Percentiles rank a stretch among this genome's conserved stretches.
Conservation (phyloP, 2,113 vertebrate genomes). For the Hyperoodon ampullatus region DNA sequence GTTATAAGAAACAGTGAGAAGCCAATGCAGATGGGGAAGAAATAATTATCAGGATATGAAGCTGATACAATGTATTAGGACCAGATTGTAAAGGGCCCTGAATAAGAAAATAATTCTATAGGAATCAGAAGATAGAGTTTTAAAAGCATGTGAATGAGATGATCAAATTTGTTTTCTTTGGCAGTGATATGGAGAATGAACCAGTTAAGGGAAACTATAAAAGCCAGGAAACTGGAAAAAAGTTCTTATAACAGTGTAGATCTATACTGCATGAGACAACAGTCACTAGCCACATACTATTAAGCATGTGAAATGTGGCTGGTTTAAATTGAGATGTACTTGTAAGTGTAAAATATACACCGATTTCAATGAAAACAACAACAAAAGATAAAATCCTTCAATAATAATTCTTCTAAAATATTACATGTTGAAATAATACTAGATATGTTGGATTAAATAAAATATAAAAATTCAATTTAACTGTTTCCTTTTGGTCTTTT, state of each 20-base stretch:
- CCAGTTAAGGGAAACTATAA: conserved; percentile 12
- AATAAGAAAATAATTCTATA: conserved; percentile 27
- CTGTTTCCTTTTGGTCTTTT: neutral
- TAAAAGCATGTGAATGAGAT: neutral
- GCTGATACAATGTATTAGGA: neutral
- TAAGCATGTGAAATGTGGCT: neutral
- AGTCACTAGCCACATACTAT: neutral
- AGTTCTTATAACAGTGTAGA: neutral
- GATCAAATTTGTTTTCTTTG: neutral
- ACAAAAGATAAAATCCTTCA: neutral
- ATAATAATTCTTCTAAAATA: neutral
- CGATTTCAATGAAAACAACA: conserved; percentile 14
- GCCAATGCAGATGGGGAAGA: neutral
- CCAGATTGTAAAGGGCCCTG: neutral
- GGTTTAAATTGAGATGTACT: neutral
- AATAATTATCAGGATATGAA: neutral
- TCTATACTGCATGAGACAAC: neutral
- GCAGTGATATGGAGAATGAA: neutral
- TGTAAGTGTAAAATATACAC: neutral
- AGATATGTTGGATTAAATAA: neutral
- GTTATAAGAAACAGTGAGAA: neutral
- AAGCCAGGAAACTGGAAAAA: neutral
- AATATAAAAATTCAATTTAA: conserved; percentile 7
- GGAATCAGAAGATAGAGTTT: neutral
- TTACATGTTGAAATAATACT: neutral